Evolutionary conservation across 1,140 invertebrate genomes (phyloP).

Genomic region (Caenorhabditis briggsae): DNA sequence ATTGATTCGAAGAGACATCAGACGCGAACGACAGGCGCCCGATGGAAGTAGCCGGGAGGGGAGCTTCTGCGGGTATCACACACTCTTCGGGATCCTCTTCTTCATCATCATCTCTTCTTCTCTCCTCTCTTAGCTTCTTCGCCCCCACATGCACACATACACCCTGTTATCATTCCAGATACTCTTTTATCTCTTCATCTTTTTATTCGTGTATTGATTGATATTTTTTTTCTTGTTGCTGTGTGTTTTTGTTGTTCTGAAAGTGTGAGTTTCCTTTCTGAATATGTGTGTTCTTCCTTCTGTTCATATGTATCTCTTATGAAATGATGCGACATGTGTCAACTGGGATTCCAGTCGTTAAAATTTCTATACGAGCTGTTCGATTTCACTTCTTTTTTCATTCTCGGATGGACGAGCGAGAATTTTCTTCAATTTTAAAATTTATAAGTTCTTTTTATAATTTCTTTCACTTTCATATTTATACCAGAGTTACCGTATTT

Average conservation of each 20-base stretch:
- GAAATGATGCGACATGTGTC: slow-evolving; percentile 32
- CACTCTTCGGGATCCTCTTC: neutral
- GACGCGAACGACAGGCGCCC: slow-evolving; percentile 47
- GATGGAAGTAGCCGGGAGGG: slow-evolving; percentile 13
- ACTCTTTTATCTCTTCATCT: neutral
- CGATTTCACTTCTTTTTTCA: slow-evolving; percentile 15
- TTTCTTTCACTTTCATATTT: too few relatives aligned
- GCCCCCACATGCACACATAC: slow-evolving; percentile 48
- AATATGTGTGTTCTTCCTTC: neutral
- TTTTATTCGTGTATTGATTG: slow-evolving; percentile 8
- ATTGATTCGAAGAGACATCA: slow-evolving; percentile 45
- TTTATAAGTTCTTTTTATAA: neutral
- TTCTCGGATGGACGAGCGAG: neutral
- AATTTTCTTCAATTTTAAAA: neutral
- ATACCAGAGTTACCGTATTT: too few relatives aligned
- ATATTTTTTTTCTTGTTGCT: neutral
- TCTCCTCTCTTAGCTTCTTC: neutral
- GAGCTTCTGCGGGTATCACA: slow-evolving; percentile 47
- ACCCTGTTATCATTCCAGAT: neutral
- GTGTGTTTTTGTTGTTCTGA: slow-evolving; percentile 39
- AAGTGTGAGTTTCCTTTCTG: neutral
- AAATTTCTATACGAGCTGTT: slow-evolving; percentile 38
- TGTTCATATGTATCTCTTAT: neutral
- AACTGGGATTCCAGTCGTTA: slow-evolving; percentile 40
- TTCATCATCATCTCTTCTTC: neutral